Evolutionary conservation across 1,140 invertebrate species (phyloP).

Genomic region (Lordiphosa clarofinis): DNA sequence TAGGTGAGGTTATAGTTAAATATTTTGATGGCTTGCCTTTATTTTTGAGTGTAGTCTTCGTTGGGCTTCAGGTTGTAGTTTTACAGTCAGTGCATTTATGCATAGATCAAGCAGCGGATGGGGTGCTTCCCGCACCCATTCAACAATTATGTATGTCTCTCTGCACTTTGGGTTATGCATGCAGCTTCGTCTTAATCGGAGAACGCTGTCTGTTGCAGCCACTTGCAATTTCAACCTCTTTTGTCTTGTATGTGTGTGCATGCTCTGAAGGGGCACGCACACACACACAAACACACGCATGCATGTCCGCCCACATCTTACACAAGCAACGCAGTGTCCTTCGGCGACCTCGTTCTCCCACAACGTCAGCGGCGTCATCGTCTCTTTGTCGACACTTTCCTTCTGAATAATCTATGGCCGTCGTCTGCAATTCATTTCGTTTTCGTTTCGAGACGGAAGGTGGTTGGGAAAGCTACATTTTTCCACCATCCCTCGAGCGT

Average conservation of each 20-base stretch:
- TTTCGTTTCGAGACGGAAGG: constrained; percentile 4
- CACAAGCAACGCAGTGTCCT: constrained; percentile 52
- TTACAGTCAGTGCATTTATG: constrained; percentile 32
- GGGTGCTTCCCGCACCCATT: constrained; percentile 9
- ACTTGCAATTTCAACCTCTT: constrained; percentile 67
- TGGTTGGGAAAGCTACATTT: constrained; percentile 26
- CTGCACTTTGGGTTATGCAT: constrained; percentile 10
- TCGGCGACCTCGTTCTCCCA: constrained; percentile 54
- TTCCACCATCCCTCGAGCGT: constrained; percentile 35
- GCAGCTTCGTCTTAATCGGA: constrained; percentile 15
- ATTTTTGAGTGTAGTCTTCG: background rate
- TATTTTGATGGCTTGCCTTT: no score
- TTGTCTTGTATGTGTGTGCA: constrained; percentile 62
- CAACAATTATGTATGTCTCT: constrained; percentile 38
- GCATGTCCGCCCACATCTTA: constrained; percentile 39
- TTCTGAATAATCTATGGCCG: constrained; percentile 25
- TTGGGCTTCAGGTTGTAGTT: constrained; percentile 12
- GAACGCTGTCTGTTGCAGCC: constrained; percentile 44
- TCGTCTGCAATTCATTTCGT: constrained; percentile 45
- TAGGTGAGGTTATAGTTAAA: no score
- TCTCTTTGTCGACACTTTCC: constrained; percentile 34
- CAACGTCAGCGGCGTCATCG: constrained; percentile 11
- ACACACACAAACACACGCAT: background rate
- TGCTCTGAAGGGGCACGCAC: constrained; percentile 62
- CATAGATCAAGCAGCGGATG: constrained; percentile 47